These are phyloP conservation scores for Bathynomus jamesi DNA, from an alignment of 1,140 invertebrate genomes.

Conservation along the genomic window DNA sequence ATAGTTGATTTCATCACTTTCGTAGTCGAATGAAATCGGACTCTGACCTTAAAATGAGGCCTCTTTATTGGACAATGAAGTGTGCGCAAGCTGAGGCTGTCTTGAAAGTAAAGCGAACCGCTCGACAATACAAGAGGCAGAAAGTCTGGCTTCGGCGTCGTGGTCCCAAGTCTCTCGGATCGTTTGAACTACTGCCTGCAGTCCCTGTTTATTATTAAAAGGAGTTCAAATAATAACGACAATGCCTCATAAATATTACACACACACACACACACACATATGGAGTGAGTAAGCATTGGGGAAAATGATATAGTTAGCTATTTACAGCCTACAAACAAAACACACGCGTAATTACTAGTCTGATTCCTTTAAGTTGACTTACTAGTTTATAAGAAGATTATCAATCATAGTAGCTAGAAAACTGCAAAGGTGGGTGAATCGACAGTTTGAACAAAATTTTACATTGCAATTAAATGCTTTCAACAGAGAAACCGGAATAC, in stretches of 20 bases:
- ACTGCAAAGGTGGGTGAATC: too few relatives aligned
- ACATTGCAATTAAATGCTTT: too few relatives aligned
- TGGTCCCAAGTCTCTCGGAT: conserved; percentile 95
- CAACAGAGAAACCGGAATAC: too few relatives aligned
- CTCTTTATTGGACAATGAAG: neutral
- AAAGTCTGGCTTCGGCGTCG: conserved; percentile 83
- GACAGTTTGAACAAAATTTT: too few relatives aligned
- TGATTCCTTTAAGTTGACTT: neutral
- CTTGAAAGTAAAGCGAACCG: conserved; percentile 47
- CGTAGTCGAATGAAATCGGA: too few relatives aligned
- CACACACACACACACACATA: conserved; percentile 3
- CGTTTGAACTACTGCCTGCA: conserved; percentile 74
- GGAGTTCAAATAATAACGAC: neutral
- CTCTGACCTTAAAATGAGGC: neutral
- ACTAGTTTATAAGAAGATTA: neutral
- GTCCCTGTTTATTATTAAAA: conserved; percentile 53
- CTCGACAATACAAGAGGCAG: conserved; percentile 81
- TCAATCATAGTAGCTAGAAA: too few relatives aligned
- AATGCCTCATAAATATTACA: neutral
- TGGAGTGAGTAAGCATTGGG: neutral
- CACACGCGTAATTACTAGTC: neutral
- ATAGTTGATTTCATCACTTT: too few relatives aligned
- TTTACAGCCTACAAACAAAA: neutral
- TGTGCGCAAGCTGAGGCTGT: neutral
- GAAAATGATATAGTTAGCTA: neutral